These are phyloP conservation scores for Trichogramma pretiosum DNA, from an alignment of 1,140 invertebrate genomes.

Conservation along the genomic window DNA sequence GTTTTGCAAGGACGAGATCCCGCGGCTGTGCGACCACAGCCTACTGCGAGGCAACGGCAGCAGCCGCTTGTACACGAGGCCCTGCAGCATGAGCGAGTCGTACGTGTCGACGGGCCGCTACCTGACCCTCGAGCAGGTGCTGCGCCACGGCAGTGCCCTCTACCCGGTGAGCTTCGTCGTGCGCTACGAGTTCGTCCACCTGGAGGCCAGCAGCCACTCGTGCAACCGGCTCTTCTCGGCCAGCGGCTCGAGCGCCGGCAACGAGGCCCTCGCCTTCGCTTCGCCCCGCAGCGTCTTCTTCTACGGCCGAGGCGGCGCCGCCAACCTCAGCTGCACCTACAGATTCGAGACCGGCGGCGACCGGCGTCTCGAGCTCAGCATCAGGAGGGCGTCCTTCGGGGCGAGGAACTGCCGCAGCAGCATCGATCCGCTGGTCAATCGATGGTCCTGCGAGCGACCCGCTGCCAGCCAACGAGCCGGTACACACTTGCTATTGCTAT, in stretches of 20 bases:
- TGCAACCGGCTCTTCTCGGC: constrained; percentile 53
- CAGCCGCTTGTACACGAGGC: constrained; percentile 61
- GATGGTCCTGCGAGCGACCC: constrained; percentile 55
- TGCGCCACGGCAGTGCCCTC: constrained; percentile 67
- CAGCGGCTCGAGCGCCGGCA: constrained; percentile 19
- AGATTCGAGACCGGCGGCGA: constrained; percentile 61
- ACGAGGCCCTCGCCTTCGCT: constrained; percentile 43
- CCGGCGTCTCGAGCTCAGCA: constrained; percentile 56
- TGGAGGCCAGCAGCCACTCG: constrained; percentile 46
- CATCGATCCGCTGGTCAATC: constrained; percentile 55
- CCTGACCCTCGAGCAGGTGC: constrained; percentile 62
- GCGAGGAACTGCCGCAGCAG: constrained; percentile 56
- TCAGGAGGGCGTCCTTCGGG: constrained; percentile 57
- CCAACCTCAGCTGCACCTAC: constrained; percentile 65
- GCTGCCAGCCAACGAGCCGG: not conserved
- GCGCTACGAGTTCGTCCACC: constrained; percentile 69
- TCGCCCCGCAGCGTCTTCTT: constrained; percentile 73
- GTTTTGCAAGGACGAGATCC: constrained; percentile 68
- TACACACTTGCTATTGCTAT: not conserved
- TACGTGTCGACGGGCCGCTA: constrained; percentile 65
- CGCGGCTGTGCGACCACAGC: constrained; percentile 64
- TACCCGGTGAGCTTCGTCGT: constrained; percentile 69
- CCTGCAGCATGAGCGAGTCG: constrained; percentile 65
- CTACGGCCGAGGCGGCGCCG: constrained; percentile 67
- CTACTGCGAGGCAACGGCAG: constrained; percentile 61